Evolutionary conservation across 2,797 vertebrate genomes (phyloP).

Genomic region (Saxicola maurus): DNA sequence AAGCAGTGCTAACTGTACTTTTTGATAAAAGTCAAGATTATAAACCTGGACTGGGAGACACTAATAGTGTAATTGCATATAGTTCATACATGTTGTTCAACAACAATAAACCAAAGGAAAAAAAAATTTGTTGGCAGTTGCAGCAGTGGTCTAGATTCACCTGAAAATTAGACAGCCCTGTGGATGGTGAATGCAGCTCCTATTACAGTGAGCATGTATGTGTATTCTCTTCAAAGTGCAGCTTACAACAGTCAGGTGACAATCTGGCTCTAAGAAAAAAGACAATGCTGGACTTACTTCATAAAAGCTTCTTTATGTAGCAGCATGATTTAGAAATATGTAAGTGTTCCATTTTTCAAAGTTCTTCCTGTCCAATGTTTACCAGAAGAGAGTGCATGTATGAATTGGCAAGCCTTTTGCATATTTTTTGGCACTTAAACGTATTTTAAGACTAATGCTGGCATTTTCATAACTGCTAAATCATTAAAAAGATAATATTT

Average conservation of each 20-base stretch:
- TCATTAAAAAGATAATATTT: conserved; percentile 5
- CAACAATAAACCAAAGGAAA: background rate
- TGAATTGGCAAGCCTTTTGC: background rate
- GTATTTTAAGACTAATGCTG: background rate
- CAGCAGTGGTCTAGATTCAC: background rate
- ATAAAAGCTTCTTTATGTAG: background rate
- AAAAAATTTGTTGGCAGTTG: background rate
- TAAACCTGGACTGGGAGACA: background rate
- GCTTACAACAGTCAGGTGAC: background rate
- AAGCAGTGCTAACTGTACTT: background rate
- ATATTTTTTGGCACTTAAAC: background rate
- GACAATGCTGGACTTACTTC: background rate
- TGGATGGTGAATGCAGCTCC: background rate
- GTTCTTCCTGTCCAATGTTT: background rate
- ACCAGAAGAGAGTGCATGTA: background rate
- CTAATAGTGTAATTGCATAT: background rate
- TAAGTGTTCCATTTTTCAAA: background rate
- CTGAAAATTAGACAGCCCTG: background rate
- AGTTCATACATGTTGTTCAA: background rate
- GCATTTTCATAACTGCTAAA: background rate
- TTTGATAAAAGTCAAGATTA: background rate
- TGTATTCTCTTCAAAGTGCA: background rate
- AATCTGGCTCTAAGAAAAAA: background rate
- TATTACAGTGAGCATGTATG: rapidly evolving
- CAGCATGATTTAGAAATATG: background rate